Percentiles rank a stretch among this genome's conserved stretches.
Conservation (phyloP, 2,113 vertebrate species). For the Fulmarus glacialis region DNA sequence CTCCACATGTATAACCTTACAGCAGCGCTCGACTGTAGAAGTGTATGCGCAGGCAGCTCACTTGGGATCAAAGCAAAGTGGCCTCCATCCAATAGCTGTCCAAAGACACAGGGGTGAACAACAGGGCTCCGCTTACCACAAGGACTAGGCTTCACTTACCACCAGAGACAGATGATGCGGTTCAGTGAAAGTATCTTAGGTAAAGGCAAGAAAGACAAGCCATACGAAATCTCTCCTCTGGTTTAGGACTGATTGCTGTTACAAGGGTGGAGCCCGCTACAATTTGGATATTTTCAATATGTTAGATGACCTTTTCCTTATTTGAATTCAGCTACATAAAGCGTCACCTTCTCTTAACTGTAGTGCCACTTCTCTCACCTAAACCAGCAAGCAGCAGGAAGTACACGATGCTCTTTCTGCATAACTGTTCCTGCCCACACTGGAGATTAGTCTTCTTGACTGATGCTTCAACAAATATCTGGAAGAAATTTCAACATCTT, state of each 20-base stretch:
- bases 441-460: background rate
- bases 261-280: background rate
- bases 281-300: background rate
- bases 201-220: background rate
- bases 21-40: background rate
- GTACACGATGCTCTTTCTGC: background rate
- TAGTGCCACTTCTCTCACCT: background rate
- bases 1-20: background rate
- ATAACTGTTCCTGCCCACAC: background rate
- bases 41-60: background rate
- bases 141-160: background rate
- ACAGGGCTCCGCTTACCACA: background rate
- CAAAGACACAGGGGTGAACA: background rate
- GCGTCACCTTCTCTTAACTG: background rate
- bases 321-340: background rate
- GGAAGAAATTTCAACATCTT: background rate
- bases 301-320: background rate
- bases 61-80: background rate
- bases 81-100: background rate
- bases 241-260: background rate
- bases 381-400: background rate
- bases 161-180: background rate
- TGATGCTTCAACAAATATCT: background rate
- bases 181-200: background rate
- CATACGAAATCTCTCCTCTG: fast-evolving